Evolutionary conservation across 2,888 invertebrate species (phyloP), one percentile per base, ranked within the genome.

Genomic region (Linnaemya tessellans): DNA sequence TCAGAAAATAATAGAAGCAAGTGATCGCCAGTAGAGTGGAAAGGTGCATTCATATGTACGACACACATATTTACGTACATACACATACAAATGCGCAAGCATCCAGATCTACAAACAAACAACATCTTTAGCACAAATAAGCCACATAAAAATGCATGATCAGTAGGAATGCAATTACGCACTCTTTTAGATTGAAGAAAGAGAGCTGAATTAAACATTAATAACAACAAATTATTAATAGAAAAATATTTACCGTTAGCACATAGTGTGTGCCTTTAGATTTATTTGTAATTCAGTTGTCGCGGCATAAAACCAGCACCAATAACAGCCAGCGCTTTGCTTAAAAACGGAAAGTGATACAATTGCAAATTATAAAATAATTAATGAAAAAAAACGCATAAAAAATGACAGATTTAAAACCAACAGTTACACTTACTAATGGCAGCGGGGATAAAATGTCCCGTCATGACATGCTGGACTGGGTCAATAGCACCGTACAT

Each of bases 401-500:
- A 20, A 54, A 51, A 51, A 71, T 89, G 88, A 73, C 82, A 5
- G 89, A 91, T 18, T 54, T 89, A 1, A 90, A 90, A 80, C 65
- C 80, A 60, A 88, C 89, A 5, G 88, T 90, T 1, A 62, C 90
- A 0, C 51, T 90, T 20, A 90, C 90, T 49, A 90, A 87, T 58
- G 81, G 83, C 38, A 89, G 88, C 4, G 79, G 97, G 67, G 99
- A 99, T 89, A 99, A 99, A 93, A 94, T 99, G 87, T 98, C 98
- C 89, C 95, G 99, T 88, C 98, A 99, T 94, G 99, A 99, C 90
- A 98, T 99, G 96, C 94, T 99, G 87, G 96, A 97, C 83, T 99
- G 99, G 99, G 98, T 99, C 86, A 99, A 99, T 92, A 97, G 97
- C 91, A 97, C 97, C 90, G 94, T 99, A 35, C 96, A 97, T 90